A percentile compares a stretch with the other conserved stretches of the same genome.
These are phyloP conservation scores for Chrysochloris asiatica DNA, from an alignment of 2,113 vertebrate genomes.

Conservation along the genomic window DNA sequence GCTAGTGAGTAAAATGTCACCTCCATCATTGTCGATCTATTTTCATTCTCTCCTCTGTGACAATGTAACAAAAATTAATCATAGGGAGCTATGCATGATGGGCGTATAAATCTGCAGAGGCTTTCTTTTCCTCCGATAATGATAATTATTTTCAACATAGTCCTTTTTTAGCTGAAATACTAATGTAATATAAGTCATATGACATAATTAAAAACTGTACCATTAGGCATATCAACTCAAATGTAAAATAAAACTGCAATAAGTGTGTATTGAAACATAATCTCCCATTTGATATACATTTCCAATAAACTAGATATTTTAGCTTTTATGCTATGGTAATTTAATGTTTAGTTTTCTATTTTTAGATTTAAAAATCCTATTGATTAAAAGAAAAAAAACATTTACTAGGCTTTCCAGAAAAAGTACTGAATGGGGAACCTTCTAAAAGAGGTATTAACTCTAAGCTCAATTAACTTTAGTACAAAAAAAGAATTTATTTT, in stretches of 20 bases:
- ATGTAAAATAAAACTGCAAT: not conserved
- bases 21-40: not conserved
- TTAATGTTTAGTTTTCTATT: not conserved
- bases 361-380: constrained; percentile 19
- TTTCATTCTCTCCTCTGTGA: not conserved
- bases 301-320: constrained; percentile 35
- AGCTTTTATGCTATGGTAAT: constrained; percentile 34
- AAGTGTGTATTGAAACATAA: not conserved
- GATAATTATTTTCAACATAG: constrained; percentile 38
- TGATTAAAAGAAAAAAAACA: constrained; percentile 43
- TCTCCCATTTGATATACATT: not conserved
- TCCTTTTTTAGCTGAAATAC: constrained; percentile 21
- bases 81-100: constrained; percentile 30
- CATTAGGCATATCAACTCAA: not conserved
- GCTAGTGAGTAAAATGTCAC: not conserved
- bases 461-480: constrained; percentile 63
- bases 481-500: constrained; percentile 65
- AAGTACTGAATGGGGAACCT: constrained; percentile 45
- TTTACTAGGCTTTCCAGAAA: constrained; percentile 45
- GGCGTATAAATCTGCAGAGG: not conserved
- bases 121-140: not conserved
- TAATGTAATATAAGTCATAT: constrained; percentile 34
- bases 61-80: not conserved
- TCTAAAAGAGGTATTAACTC: constrained; percentile 27
- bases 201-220: constrained; percentile 16